phyloP scores from a whole-genome alignment of 2,888 invertebrate species.

The Ganaspis brasiliensis region DNA sequence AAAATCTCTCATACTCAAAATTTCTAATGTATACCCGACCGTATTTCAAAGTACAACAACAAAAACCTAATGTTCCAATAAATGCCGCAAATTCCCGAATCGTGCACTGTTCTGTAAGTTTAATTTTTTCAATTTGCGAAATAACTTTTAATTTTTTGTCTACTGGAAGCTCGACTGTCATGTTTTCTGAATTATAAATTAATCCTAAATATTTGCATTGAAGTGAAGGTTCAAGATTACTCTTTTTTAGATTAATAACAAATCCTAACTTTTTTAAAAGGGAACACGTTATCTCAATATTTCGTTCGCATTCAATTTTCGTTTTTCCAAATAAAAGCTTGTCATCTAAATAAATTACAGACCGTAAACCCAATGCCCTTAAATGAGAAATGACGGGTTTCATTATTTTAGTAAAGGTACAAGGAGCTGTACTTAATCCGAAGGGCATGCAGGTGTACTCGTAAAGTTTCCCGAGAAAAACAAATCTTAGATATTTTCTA shows the following conservation, averaged over 20 bases:
- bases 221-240: neutral
- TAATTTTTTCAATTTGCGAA: neutral
- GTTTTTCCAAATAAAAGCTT: constrained; percentile 26
- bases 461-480: constrained; percentile 46
- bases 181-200: neutral
- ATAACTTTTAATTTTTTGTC: neutral
- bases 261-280: constrained; percentile 9
- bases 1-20: constrained; percentile 48
- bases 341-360: constrained; percentile 45
- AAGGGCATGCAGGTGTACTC: constrained; percentile 59
- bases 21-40: constrained; percentile 45
- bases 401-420: constrained; percentile 11
- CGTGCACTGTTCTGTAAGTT: constrained; percentile 15
- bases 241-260: neutral
- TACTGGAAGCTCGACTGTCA: neutral
- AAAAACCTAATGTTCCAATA: constrained; percentile 45
- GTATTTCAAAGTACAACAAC: constrained; percentile 46
- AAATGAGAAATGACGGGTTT: constrained; percentile 45
- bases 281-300: neutral
- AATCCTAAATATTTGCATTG: neutral
- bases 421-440: constrained; percentile 47
- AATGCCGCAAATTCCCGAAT: constrained; percentile 49
- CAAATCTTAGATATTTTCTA: constrained; percentile 58
- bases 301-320: neutral
- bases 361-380: too few species aligned